Evolutionary conservation across 2,113 vertebrate species (phyloP), one percentile per base, ranked within the genome.

Genomic region (Peromyscus maniculatus): DNA sequence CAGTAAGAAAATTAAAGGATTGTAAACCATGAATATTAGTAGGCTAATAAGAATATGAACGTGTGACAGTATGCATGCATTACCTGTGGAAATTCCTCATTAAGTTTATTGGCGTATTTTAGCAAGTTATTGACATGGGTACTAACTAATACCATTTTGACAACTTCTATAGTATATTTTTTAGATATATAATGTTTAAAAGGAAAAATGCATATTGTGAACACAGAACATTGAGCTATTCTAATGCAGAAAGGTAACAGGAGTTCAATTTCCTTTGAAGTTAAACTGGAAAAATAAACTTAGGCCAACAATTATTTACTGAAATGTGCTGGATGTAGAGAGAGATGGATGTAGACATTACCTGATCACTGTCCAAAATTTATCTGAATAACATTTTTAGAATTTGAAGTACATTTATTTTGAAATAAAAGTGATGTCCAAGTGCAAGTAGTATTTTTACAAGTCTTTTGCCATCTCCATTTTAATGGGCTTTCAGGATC

Each of bases 141-240:
- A 94, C 78, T 74, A 71, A 93, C 6, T 62, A 88, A 79, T 84
- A 71, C 78, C 84, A 88, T 79, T 86, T 9, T 96, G 78, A 69
- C 2, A 80, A 75, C 21, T 33, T 28, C 82, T 74, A 57, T 2
- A 24, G 9, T 94, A n/a, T 96, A 46, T 15, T 82, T 74, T 97
- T 96, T 91, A 94, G 36, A 93, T 78, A 83, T 94, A 67, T 26
- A 93, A 71, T 93, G 4, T 74, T 95, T 95, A 59, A 95, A 95
- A 75, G 1, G 12, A 46, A 96, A 90, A 39, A 71, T 64, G 16
- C 72, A 1, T 69, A 49, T 31, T 96, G 7, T 87, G 89, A 97
- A 94, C 7, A 62, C 28, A 94, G 19, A 94, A 88, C 8, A 92
- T 80, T 80, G 22, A 16, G 36, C 36, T 43, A 78, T 19, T 9